These are phyloP conservation scores for Labeo calbasu DNA, from an alignment of 2,797 vertebrate species.

Conservation along the genomic window DNA sequence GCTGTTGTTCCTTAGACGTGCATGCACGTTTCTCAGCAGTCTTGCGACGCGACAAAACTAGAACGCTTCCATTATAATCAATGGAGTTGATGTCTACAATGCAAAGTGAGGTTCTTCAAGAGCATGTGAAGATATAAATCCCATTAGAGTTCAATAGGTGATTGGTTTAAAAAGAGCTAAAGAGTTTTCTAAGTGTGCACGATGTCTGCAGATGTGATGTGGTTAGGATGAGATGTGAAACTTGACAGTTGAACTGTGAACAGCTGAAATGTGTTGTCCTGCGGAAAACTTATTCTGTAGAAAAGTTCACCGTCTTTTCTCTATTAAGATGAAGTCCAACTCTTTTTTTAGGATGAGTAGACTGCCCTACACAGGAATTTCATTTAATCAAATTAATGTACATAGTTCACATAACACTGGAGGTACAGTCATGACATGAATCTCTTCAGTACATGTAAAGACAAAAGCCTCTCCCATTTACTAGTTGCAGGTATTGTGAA, in stretches of 20 bases:
- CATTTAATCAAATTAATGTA: conserved; percentile 20
- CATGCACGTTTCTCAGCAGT: conserved; percentile 14
- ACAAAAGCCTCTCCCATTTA: conserved; percentile 21
- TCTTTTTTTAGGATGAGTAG: conserved; percentile 20
- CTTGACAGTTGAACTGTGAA: conserved; percentile 29
- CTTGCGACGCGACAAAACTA: conserved; percentile 2
- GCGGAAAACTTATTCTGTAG: not conserved
- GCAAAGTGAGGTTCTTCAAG: not conserved
- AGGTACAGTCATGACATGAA: not conserved
- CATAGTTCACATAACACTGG: conserved; percentile 28
- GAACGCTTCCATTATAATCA: not conserved
- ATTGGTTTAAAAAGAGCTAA: not conserved
- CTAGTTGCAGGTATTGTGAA: conserved; percentile 34
- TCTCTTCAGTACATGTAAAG: conserved; percentile 22
- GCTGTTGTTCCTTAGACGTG: not conserved
- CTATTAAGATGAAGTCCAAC: conserved; percentile 2
- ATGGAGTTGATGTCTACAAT: not conserved
- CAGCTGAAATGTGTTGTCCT: not conserved
- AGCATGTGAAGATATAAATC: not conserved
- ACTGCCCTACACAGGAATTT: conserved; percentile 28
- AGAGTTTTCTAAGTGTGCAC: not conserved
- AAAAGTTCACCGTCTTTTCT: not conserved
- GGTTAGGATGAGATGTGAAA: not conserved
- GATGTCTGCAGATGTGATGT: conserved; percentile 26
- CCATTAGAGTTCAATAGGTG: not conserved